Percentiles rank a stretch among this genome's conserved stretches.
These are phyloP conservation scores for Drosophila meridiana DNA, from an alignment of 2,888 invertebrate genomes.

Conservation along the genomic window DNA sequence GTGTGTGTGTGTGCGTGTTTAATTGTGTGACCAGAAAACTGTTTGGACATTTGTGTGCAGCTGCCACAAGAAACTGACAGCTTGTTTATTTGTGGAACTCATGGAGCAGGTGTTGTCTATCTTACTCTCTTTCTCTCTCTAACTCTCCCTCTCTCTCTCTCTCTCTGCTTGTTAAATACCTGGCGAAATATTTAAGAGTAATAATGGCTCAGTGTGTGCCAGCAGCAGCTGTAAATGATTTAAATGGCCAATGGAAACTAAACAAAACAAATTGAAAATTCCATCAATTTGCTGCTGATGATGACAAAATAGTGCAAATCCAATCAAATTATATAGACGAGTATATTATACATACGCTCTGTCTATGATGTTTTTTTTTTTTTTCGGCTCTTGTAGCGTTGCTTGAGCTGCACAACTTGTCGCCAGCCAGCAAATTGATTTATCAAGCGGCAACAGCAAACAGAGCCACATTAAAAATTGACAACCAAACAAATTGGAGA, in stretches of 20 bases:
- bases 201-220: conserved; percentile 50
- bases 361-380: conserved; percentile 10
- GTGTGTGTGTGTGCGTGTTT: conserved; percentile 15
- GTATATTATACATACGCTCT: neutral
- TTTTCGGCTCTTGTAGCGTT: conserved; percentile 34
- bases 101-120: conserved; percentile 43
- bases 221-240: conserved; percentile 49
- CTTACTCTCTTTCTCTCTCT: too few species aligned
- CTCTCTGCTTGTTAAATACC: conserved; percentile 52
- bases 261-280: conserved; percentile 71
- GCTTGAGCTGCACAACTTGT: conserved; percentile 24
- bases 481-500: conserved; percentile 72
- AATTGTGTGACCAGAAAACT: conserved; percentile 57
- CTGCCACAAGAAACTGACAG: conserved; percentile 48
- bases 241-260: conserved; percentile 42
- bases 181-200: conserved; percentile 64
- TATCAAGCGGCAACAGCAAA: conserved; percentile 50
- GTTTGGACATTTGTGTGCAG: conserved; percentile 72
- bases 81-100: conserved; percentile 56
- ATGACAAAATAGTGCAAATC: conserved; percentile 59
- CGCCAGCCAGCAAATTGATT: conserved; percentile 68
- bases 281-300: conserved; percentile 63
- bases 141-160: neutral
- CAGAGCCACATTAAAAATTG: conserved; percentile 78
- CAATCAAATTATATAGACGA: conserved; percentile 52